Base-by-base conservation (phyloP, 2,113 vertebrate genomes). In the Oreochromis tanganicae region DNA sequence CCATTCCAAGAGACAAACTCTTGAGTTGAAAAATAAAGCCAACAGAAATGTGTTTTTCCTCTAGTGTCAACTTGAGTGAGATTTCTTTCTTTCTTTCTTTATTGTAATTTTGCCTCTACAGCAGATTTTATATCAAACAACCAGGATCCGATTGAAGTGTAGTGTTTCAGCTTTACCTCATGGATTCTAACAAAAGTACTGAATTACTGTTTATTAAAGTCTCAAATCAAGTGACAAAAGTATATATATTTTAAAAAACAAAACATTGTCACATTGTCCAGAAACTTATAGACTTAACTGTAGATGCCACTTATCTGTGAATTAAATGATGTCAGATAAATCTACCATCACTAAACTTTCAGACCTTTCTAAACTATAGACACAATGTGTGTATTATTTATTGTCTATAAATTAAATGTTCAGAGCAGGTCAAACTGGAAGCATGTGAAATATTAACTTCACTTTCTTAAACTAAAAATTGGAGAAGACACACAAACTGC, bases 181-280 rank as follows among this genome's bases (percentile, higher is more conserved):
- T 66, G 34, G 19, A 19, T 66, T 66, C 34, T n/a, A 38, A 66
- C 61, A n/a, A 66, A 21, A 10, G 9, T 38, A 38, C 36, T 38
- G 61, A 66, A 66, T 66, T 66, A 38, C 61, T n/a, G 34, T 38
- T 38, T 66, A 38, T 38, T 66, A 38, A 66, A 66, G 17, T 66
- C 0, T 38, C 6, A 66, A 38, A 66, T 66, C 1, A 38, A 66
- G 34, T 66, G 17, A 38, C 3, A n/a, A 38, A 66, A 8, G 34
- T 66, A 8, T 38, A 38, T 0, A 38, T 66, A 66, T 12, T 38
- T 32, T 2, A 1, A 38, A 66, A 66, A 66, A n/a, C 0, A 12
- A n/a, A 66, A 38, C 9, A 36, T 36, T 63, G 17, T 66, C 61
- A 12, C 14, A 73, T 10, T 71, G 1, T 71, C 36, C 36, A 43